phyloP scores from a whole-genome alignment of 2,113 vertebrate genomes.

The Dasyornis broadbenti region DNA sequence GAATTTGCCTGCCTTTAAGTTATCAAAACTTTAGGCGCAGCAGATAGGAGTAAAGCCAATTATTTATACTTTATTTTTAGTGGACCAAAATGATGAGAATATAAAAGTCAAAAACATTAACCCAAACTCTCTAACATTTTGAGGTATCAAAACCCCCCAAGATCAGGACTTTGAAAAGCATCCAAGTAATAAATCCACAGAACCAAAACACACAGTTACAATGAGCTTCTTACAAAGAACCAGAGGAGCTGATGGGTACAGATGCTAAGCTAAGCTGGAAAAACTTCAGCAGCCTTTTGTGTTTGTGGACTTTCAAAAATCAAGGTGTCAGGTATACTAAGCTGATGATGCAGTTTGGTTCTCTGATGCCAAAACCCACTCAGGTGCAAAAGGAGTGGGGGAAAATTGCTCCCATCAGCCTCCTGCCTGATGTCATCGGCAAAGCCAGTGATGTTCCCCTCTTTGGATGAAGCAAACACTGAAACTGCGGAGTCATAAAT shows the following conservation, averaged over 20 bases:
- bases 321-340: background rate
- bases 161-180: constrained; percentile 26
- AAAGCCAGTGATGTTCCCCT: background rate
- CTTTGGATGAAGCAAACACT: background rate
- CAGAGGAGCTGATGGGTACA: background rate
- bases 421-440: background rate
- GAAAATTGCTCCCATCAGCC: background rate
- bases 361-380: background rate
- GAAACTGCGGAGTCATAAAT: background rate
- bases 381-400: background rate
- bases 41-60: constrained; percentile 46
- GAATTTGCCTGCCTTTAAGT: constrained; percentile 23
- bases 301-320: background rate
- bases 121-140: background rate
- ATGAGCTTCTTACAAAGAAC: constrained; percentile 2
- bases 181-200: constrained; percentile 36
- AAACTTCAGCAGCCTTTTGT: background rate
- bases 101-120: constrained; percentile 33
- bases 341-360: background rate
- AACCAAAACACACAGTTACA: background rate
- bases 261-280: background rate
- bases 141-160: background rate
- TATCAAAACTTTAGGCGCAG: constrained; percentile 29
- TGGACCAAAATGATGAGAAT: constrained; percentile 9
- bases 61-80: constrained; percentile 40